Conservation (phyloP, 2,888 invertebrate genomes). For the Antitype chi region DNA sequence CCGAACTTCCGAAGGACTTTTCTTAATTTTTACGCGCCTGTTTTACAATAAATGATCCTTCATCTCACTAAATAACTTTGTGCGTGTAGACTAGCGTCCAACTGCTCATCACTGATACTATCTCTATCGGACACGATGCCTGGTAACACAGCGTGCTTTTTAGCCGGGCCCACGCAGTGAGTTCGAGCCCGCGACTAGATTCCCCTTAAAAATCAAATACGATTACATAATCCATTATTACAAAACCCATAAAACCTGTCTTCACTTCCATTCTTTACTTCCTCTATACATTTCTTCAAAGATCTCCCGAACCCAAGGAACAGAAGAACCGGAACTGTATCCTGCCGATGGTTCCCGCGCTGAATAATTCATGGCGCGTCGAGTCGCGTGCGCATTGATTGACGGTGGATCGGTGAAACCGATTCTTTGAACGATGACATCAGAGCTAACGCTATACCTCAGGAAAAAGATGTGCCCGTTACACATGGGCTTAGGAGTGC, state of each 20-base stretch:
- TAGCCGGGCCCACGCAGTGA: no score
- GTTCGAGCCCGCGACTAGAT: no score
- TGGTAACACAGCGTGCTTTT: no score
- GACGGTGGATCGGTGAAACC: constrained; percentile 67
- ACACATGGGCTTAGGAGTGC: constrained; percentile 6
- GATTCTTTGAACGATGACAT: constrained; percentile 72
- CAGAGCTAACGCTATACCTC: constrained; percentile 40
- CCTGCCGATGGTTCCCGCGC: constrained; percentile 81
- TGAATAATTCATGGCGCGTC: constrained; percentile 82
- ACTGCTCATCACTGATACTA: no score
- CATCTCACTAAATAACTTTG: no score
- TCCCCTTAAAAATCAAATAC: neutral
- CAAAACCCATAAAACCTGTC: constrained; percentile 7
- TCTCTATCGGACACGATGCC: no score
- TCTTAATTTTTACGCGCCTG: no score
- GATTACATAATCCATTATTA: constrained; percentile 21
- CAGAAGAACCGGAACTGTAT: constrained; percentile 86
- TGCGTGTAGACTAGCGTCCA: no score
- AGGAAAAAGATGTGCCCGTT: constrained; percentile 31
- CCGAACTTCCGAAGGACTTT: no score
- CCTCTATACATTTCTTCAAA: constrained; percentile 43
- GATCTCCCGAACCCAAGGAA: constrained; percentile 31
- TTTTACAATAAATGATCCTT: no score
- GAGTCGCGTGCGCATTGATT: constrained; percentile 72
- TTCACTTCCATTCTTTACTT: constrained; percentile 38